These are phyloP conservation scores for Aphaenogaster ashmeadi DNA, from an alignment of 1,140 invertebrate genomes.

Conservation along the genomic window DNA sequence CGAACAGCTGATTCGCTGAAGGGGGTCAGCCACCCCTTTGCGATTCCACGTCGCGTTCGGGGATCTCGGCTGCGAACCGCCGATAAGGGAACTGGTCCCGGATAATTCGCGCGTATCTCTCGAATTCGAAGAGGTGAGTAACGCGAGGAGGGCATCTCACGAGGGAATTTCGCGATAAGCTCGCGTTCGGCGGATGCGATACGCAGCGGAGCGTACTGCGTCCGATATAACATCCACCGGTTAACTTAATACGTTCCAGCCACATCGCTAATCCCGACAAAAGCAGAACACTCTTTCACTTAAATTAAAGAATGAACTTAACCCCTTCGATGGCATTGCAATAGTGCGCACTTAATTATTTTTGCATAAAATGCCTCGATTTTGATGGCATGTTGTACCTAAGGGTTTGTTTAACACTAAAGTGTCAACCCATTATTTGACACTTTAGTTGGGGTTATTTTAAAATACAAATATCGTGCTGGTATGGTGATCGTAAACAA, in stretches of 20 bases:
- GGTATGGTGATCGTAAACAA: too few species aligned
- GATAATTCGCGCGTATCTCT: slow-evolving; percentile 54
- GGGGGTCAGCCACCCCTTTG: slow-evolving; percentile 78
- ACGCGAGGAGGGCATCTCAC: not conserved
- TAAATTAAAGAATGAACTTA: not conserved
- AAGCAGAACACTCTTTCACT: not conserved
- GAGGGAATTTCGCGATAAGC: slow-evolving; percentile 38
- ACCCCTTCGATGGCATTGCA: too few species aligned
- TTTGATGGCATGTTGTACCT: too few species aligned
- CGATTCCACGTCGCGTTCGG: slow-evolving; percentile 23
- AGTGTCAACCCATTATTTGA: too few species aligned
- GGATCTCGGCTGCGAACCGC: slow-evolving; percentile 27
- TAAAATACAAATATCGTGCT: too few species aligned
- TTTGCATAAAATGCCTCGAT: too few species aligned
- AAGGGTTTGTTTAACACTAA: too few species aligned
- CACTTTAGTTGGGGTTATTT: too few species aligned
- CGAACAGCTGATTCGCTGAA: slow-evolving; percentile 83
- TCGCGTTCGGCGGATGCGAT: not conserved
- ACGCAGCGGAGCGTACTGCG: slow-evolving; percentile 13
- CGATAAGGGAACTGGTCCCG: slow-evolving; percentile 27
- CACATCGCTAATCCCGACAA: not conserved
- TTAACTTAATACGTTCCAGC: not conserved
- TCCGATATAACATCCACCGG: not conserved
- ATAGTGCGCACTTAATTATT: too few species aligned
- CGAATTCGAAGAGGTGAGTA: slow-evolving; percentile 7